A percentile compares a stretch with the other conserved stretches of the same genome.
phyloP scores from a whole-genome alignment of 1,140 invertebrate species.

The Drosophila ercepeae region DNA sequence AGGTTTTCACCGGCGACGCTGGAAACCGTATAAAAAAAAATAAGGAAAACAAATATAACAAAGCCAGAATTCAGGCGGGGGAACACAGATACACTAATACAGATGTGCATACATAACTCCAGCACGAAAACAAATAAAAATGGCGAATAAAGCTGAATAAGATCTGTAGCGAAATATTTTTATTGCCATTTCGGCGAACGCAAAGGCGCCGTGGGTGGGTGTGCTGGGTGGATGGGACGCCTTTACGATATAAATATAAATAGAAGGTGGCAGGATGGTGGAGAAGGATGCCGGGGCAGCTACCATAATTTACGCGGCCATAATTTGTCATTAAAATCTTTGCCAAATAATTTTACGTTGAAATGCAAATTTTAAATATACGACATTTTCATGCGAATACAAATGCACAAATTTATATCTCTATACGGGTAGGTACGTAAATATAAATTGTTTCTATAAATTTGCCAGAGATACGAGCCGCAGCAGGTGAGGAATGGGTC shows the following conservation, averaged over 20 bases:
- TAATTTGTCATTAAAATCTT: constrained; percentile 84
- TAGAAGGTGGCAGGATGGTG: constrained; percentile 19
- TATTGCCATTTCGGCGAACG: constrained; percentile 74
- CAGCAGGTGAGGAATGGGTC: constrained; percentile 46
- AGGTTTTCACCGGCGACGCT: constrained; percentile 55
- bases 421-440: constrained; percentile 26
- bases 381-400: constrained; percentile 52
- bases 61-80: constrained; percentile 16
- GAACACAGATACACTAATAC: constrained; percentile 17
- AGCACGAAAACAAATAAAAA: constrained; percentile 76
- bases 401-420: constrained; percentile 18
- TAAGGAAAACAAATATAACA: constrained; percentile 59
- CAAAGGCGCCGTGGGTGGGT: constrained; percentile 38
- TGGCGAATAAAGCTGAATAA: constrained; percentile 82
- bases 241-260: constrained; percentile 56
- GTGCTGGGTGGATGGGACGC: constrained; percentile 12
- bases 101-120: constrained; percentile 44
- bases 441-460: constrained; percentile 64
- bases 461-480: constrained; percentile 45
- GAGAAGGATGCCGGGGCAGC: constrained; percentile 2
- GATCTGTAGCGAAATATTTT: constrained; percentile 82
- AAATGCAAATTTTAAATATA: constrained; percentile 82
- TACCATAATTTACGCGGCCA: constrained; percentile 80
- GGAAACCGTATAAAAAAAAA: constrained; percentile 46
- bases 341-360: constrained; percentile 79